These are phyloP conservation scores for Huso huso DNA, from an alignment of 2,797 vertebrate genomes.

Conservation along the genomic window DNA sequence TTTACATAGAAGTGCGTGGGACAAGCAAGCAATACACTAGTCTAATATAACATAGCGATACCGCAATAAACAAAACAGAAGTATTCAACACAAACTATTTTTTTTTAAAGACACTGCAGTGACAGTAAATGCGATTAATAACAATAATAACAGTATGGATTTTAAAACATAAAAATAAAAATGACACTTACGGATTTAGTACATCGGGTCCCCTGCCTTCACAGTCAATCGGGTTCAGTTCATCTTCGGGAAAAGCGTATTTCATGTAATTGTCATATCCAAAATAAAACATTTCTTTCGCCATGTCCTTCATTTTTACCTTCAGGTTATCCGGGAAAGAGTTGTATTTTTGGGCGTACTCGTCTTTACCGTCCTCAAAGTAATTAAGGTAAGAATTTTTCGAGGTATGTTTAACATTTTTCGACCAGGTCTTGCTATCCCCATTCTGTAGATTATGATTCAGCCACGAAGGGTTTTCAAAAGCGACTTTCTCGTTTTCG, in stretches of 20 bases:
- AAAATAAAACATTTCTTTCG: conserved; percentile 88
- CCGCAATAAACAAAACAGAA: too few species aligned
- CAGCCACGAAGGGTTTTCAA: conserved; percentile 43
- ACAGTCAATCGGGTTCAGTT: conserved; percentile 92
- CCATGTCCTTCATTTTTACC: conserved; percentile 74
- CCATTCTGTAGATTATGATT: conserved; percentile 27
- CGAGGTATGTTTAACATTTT: conserved; percentile 32
- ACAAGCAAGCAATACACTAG: too few species aligned
- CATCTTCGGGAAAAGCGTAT: conserved; percentile 89
- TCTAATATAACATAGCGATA: too few species aligned
- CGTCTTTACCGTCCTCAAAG: conserved; percentile 63
- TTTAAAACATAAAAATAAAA: neutral
- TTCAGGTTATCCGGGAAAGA: conserved; percentile 76
- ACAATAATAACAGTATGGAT: neutral
- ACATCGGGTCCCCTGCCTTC: conserved; percentile 85
- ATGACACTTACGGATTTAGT: conserved; percentile 77
- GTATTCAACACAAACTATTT: neutral
- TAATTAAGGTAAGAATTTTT: conserved; percentile 61
- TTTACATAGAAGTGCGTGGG: too few species aligned
- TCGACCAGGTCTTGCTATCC: conserved; percentile 27
- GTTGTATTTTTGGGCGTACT: conserved; percentile 78
- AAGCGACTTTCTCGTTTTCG: conserved; percentile 32
- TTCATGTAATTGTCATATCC: conserved; percentile 97
- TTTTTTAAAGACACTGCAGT: neutral
- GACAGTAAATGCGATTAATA: neutral